Evolutionary conservation across 2,113 vertebrate species (phyloP).

Genomic region (Ifrita kowaldi): DNA sequence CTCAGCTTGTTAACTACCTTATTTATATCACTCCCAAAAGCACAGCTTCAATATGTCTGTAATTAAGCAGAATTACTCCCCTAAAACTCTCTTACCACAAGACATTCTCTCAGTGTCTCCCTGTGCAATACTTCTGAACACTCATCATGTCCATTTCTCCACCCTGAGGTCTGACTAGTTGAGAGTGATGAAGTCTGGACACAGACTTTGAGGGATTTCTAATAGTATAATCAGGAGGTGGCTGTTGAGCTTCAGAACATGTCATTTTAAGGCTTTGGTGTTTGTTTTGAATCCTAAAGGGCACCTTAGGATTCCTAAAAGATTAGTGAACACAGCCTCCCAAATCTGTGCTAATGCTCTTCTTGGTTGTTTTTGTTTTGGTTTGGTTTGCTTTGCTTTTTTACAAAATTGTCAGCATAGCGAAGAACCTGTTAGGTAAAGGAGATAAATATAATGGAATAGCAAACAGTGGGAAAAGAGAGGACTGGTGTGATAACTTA

Average conservation of each 20-base stretch:
- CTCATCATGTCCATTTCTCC: slow-evolving; percentile 27
- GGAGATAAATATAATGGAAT: slow-evolving; percentile 12
- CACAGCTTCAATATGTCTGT: background rate
- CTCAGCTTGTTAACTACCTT: background rate
- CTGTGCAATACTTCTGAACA: slow-evolving; percentile 32
- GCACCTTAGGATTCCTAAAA: background rate
- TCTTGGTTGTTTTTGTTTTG: background rate
- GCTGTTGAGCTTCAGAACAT: slow-evolving; percentile 1
- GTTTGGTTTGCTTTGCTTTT: background rate
- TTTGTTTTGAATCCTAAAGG: slow-evolving; percentile 39
- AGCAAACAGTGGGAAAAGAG: slow-evolving; percentile 14
- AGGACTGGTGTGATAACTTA: slow-evolving; percentile 4
- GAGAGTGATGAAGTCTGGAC: slow-evolving; percentile 38
- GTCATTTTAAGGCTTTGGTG: background rate
- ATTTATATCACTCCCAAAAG: slow-evolving; percentile 3
- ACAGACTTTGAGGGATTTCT: slow-evolving; percentile 37
- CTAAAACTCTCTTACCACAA: slow-evolving; percentile 30
- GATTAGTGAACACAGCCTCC: background rate
- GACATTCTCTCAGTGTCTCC: slow-evolving; percentile 20
- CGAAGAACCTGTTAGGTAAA: background rate
- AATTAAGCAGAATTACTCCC: slow-evolving; percentile 33
- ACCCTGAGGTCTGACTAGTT: slow-evolving; percentile 16
- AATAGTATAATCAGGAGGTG: slow-evolving; percentile 39
- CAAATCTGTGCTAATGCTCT: background rate
- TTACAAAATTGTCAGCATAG: background rate